Evolutionary conservation across 1,140 invertebrate species (phyloP).

Genomic region (Orius insidiosus): DNA sequence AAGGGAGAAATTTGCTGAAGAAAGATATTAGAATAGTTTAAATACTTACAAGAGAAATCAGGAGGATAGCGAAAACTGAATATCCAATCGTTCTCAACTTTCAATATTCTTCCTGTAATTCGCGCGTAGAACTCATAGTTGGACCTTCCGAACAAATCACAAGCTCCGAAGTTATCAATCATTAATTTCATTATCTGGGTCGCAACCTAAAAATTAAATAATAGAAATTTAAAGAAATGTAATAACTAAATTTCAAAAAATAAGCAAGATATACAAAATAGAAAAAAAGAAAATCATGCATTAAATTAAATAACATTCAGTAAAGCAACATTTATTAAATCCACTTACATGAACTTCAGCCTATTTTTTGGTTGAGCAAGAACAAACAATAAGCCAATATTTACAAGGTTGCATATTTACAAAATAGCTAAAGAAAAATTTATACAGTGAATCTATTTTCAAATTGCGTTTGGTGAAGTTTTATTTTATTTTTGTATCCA

Average conservation of each 20-base stretch:
- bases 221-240: not conserved
- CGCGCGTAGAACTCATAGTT: conserved; percentile 96
- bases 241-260: too few relatives aligned
- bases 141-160: conserved; percentile 83
- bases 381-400: conserved; percentile 25
- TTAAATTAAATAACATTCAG: conserved; percentile 8
- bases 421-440: conserved; percentile 6
- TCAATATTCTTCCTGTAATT: conserved; percentile 78
- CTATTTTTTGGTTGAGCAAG: conserved; percentile 25
- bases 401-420: conserved; percentile 22
- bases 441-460: conserved; percentile 5
- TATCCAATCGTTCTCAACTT: conserved; percentile 87
- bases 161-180: conserved; percentile 92
- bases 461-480: too few relatives aligned
- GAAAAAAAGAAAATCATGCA: conserved; percentile 1
- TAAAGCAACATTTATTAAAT: conserved; percentile 1
- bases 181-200: conserved; percentile 87
- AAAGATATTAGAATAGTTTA: too few relatives aligned
- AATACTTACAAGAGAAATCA: conserved; percentile 52
- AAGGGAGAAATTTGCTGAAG: too few relatives aligned
- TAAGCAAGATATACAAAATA: conserved; percentile 9
- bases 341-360: conserved; percentile 35
- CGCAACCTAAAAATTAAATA: conserved; percentile 44
- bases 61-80: conserved; percentile 84
- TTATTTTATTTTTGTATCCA: too few relatives aligned